Evolutionary conservation across 2,888 invertebrate genomes (phyloP).

Genomic region (Orthonychiurus folsomi): DNA sequence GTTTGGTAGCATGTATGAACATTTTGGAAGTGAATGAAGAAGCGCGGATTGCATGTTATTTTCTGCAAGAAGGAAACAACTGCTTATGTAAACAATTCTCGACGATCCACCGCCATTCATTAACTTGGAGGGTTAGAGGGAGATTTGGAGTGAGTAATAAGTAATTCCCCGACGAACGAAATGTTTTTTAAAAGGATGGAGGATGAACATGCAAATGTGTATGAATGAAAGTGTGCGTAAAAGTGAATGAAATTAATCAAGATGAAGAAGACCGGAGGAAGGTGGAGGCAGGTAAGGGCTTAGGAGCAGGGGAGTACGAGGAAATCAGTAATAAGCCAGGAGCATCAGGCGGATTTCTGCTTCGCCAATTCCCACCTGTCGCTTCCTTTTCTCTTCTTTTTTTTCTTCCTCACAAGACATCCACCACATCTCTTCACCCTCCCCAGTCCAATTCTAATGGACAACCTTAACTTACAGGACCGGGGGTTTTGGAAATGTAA

Average conservation of each 20-base stretch:
- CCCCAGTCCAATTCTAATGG: background rate
- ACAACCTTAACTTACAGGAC: background rate
- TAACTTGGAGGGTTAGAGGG: too few species aligned
- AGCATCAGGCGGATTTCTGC: slow-evolving; percentile 16
- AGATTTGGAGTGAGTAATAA: background rate
- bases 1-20: background rate
- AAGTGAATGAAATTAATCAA: slow-evolving; percentile 14
- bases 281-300: background rate
- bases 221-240: slow-evolving; percentile 16
- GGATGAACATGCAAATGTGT: background rate
- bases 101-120: background rate
- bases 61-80: background rate
- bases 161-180: background rate
- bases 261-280: slow-evolving; percentile 2
- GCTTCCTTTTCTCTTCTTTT: slow-evolving; percentile 20
- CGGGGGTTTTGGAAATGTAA: background rate
- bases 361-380: slow-evolving; percentile 21
- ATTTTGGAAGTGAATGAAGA: too few species aligned
- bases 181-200: background rate
- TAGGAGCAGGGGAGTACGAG: slow-evolving; percentile 8
- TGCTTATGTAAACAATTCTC: background rate
- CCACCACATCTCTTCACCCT: background rate
- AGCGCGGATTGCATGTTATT: background rate
- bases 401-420: background rate
- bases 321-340: slow-evolving; percentile 11